A percentile compares a stretch with the other conserved stretches of the same genome.
These are phyloP conservation scores for Corapipo altera DNA, from an alignment of 2,113 vertebrate genomes.

Conservation along the genomic window DNA sequence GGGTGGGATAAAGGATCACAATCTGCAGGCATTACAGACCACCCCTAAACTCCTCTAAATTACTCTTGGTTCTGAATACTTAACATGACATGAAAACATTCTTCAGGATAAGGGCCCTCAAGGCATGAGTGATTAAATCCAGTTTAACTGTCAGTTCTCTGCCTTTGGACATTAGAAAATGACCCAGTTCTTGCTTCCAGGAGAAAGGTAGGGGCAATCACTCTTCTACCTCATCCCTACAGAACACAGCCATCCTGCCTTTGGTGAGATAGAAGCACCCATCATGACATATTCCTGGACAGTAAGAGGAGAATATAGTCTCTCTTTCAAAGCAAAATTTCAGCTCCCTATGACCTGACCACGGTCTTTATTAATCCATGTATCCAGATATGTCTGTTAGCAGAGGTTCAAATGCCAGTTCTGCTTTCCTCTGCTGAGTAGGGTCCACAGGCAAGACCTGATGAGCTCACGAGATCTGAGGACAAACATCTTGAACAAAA, in stretches of 20 bases:
- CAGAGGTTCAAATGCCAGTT: background rate
- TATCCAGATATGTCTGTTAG: background rate
- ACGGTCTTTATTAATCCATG: background rate
- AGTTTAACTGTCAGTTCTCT: background rate
- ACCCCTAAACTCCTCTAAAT: background rate
- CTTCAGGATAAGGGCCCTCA: background rate
- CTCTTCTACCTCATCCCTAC: background rate
- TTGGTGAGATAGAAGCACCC: background rate
- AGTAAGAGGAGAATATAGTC: background rate
- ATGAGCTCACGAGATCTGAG: background rate
- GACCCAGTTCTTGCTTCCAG: background rate
- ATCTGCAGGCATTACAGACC: background rate
- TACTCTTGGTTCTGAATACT: background rate
- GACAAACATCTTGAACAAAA: background rate
- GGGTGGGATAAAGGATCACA: background rate
- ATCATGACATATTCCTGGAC: background rate
- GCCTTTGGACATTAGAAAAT: background rate
- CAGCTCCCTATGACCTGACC: background rate
- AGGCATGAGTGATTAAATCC: background rate
- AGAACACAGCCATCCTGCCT: background rate
- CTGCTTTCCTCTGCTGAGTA: background rate
- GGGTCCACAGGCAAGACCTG: background rate
- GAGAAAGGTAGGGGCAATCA: background rate
- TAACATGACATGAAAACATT: background rate
- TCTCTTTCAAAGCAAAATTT: background rate